Evolutionary conservation across 2,797 vertebrate species (phyloP), one percentile per base, ranked within the genome.

Genomic region (Cryptoprocta ferox): DNA sequence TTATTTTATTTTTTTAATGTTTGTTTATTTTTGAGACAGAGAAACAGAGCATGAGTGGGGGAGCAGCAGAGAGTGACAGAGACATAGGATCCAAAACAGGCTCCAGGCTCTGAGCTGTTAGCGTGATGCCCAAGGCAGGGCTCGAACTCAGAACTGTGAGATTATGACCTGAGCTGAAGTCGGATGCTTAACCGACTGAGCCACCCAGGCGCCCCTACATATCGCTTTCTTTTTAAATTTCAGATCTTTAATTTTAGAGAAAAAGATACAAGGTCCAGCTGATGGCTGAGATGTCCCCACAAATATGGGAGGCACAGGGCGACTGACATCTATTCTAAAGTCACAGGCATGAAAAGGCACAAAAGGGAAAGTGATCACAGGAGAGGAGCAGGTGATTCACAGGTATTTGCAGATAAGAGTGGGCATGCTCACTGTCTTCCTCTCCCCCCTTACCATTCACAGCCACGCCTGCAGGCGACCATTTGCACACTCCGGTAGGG

Each of bases 181-280:
- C 8, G 21, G 8, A 59, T 7, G 21, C 56, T 24, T 59, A 59
- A 59, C 19, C 56, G 1, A 59, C 56, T 59, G 21, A 59, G 21
- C 8, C 56, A 59, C 56, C 56, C 56, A 59, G 19, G 56, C 8
- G 8, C 56, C 56, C 7, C 56, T 59, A 59, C 56, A 24, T 35
- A 81, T 35, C 0, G 0, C 56, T 85, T 91, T 35, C 35, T 93
- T 61, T 71, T n/a, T 61, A 63, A 75, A 39, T 76, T 37, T 86
- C 21, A 87, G 28, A n/a, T 26, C 39, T 48, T 76, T 37, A n/a
- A 84, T 81, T 92, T 96, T 59, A 87, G 65, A 93, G 66, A 76
- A 28, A 61, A 24, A 37, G 14, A 26, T 35, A 28, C 5, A 0
- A 75, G 42, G 16, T 24, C 48, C n/a, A 28, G 42, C 70, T 95